Evolutionary conservation across 2,888 invertebrate species (phyloP).

Genomic region (Andrena praecox): DNA sequence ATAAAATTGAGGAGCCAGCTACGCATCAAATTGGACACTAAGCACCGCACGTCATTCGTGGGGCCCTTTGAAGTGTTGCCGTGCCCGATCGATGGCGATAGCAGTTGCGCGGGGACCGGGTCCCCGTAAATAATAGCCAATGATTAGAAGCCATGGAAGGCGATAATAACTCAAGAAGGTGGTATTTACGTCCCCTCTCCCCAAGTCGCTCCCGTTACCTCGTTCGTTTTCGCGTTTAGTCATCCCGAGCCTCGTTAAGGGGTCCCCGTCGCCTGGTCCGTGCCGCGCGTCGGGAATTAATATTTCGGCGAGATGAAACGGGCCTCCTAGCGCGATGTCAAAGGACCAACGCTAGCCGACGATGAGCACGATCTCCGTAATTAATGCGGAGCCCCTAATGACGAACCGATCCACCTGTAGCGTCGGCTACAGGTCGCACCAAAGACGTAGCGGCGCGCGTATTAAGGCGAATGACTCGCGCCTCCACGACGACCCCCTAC

Average conservation of each 20-base stretch:
- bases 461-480: conserved; percentile 81
- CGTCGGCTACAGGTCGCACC: conserved; percentile 50
- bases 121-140: conserved; percentile 63
- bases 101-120: conserved; percentile 36
- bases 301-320: conserved; percentile 83
- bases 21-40: conserved; percentile 36
- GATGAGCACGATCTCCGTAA: conserved; percentile 78
- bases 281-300: conserved; percentile 68
- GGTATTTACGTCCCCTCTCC: conserved; percentile 57
- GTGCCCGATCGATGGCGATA: conserved; percentile 47
- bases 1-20: background rate
- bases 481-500: conserved; percentile 75
- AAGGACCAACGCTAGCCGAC: conserved; percentile 69
- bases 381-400: conserved; percentile 78
- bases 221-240: conserved; percentile 49
- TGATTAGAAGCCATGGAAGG: conserved; percentile 65
- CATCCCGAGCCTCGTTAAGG: conserved; percentile 64
- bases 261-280: background rate
- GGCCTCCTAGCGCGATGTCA: conserved; percentile 71
- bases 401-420: conserved; percentile 72
- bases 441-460: conserved; percentile 55
- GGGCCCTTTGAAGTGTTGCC: conserved; percentile 19
- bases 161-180: conserved; percentile 68
- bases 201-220: conserved; percentile 56
- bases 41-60: conserved; percentile 24